Conservation (phyloP, 1,140 invertebrate genomes). For the Gonatopus flavifemur region DNA sequence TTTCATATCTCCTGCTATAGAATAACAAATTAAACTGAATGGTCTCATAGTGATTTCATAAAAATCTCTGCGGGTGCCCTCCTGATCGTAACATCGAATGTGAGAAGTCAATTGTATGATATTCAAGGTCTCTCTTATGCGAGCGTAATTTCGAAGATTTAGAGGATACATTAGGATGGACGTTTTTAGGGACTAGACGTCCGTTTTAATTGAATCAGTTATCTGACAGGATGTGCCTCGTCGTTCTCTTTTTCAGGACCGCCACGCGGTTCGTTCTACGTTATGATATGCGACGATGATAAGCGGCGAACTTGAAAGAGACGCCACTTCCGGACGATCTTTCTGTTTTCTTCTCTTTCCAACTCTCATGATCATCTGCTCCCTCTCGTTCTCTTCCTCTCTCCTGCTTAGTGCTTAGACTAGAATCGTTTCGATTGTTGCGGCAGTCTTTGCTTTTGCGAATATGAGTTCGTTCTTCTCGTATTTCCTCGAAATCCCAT, state of each 20-base stretch:
- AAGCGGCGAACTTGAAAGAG: slow-evolving; percentile 29
- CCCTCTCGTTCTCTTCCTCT: background rate
- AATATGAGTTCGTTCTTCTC: no score
- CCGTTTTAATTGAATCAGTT: slow-evolving; percentile 23
- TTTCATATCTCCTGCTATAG: no score
- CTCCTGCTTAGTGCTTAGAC: background rate
- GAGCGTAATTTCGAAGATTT: no score
- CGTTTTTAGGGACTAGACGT: slow-evolving; percentile 16
- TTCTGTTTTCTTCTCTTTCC: slow-evolving; percentile 9
- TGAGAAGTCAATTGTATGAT: slow-evolving; percentile 1
- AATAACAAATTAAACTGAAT: no score
- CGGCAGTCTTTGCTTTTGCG: no score
- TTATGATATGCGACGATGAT: slow-evolving; percentile 22
- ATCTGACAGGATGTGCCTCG: slow-evolving; percentile 25
- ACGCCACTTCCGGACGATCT: slow-evolving; percentile 16
- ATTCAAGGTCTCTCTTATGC: no score
- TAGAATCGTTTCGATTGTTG: no score
- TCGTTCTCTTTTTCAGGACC: slow-evolving; percentile 28
- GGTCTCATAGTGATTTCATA: slow-evolving; percentile 8
- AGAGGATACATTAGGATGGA: slow-evolving; percentile 14
- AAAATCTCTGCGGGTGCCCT: slow-evolving; percentile 21
- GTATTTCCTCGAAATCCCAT: no score
- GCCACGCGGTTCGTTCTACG: no score
- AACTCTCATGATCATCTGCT: background rate
- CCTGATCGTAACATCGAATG: slow-evolving; percentile 7